Conservation (phyloP, 1,140 invertebrate species). For the Cydia amplana region DNA sequence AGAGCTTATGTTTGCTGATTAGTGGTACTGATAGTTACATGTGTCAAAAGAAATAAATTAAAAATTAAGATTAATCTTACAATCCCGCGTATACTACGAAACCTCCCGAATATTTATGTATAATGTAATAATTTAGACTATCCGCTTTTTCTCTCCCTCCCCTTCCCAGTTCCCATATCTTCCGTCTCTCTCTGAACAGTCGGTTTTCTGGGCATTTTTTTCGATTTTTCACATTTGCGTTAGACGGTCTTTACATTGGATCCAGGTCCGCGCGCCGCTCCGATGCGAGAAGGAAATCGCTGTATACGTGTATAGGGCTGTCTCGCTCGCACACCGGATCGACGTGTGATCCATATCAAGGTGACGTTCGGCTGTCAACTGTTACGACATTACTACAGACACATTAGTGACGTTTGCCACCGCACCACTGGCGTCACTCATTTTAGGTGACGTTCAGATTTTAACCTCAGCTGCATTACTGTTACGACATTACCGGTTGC, state of each 20-base stretch:
- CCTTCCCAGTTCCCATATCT: conserved; percentile 34
- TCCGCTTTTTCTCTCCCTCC: conserved; percentile 44
- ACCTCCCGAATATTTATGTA: conserved; percentile 64
- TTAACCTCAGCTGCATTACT: too few relatives aligned
- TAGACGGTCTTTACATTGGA: conserved; percentile 1
- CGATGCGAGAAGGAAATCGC: background rate
- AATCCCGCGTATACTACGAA: conserved; percentile 43
- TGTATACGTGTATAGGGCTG: too few relatives aligned
- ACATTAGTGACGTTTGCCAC: too few relatives aligned
- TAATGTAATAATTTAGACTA: conserved; percentile 70
- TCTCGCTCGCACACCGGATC: too few relatives aligned
- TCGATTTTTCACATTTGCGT: conserved; percentile 56
- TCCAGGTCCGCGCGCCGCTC: too few relatives aligned
- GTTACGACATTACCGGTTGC: too few relatives aligned
- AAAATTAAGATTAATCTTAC: conserved; percentile 37
- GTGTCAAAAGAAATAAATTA: background rate
- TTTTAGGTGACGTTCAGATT: too few relatives aligned
- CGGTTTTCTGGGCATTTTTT: conserved; percentile 48
- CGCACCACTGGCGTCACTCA: too few relatives aligned
- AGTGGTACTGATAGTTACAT: background rate
- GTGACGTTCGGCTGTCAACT: too few relatives aligned
- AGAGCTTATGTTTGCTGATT: too few relatives aligned
- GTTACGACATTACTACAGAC: too few relatives aligned
- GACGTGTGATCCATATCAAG: too few relatives aligned
- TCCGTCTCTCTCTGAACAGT: conserved; percentile 46